phyloP scores from a whole-genome alignment of 2,888 invertebrate genomes.

The Spisula solida region DNA sequence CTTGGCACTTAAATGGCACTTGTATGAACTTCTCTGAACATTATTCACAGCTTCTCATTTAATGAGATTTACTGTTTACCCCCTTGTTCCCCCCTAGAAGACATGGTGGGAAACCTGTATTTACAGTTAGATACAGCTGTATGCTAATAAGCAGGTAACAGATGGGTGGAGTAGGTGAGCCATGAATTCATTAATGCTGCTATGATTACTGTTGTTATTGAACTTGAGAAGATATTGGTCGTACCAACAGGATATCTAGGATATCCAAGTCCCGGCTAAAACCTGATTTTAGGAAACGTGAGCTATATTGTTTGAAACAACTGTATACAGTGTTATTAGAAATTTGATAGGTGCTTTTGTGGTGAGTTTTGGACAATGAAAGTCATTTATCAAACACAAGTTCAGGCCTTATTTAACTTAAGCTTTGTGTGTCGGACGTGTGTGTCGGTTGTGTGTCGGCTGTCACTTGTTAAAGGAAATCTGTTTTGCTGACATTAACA shows the following conservation, averaged over 20 bases:
- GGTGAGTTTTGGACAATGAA: neutral
- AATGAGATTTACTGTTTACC: too few relatives aligned
- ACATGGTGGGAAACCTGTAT: neutral
- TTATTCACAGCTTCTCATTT: too few relatives aligned
- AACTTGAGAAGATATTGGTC: neutral
- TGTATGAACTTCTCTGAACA: too few relatives aligned
- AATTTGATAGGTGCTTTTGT: neutral
- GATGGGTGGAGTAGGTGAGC: constrained; percentile 50
- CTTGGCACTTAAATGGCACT: too few relatives aligned
- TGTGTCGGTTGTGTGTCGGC: too few relatives aligned
- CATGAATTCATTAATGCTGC: constrained; percentile 8
- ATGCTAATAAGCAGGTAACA: constrained; percentile 66
- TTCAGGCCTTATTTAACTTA: too few relatives aligned
- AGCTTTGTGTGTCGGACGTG: too few relatives aligned
- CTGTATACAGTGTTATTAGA: neutral
- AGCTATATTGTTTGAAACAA: neutral
- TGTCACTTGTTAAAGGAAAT: too few relatives aligned
- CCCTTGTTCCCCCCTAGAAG: neutral
- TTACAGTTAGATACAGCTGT: constrained; percentile 61
- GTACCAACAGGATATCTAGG: neutral
- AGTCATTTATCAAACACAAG: too few relatives aligned
- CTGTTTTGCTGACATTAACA: too few relatives aligned
- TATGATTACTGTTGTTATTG: neutral
- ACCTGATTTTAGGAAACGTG: neutral
- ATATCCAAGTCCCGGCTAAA: neutral